Percentiles rank a stretch among this genome's conserved stretches.
Conservation (phyloP, 2,113 vertebrate genomes). For the Alaudala cheleensis region DNA sequence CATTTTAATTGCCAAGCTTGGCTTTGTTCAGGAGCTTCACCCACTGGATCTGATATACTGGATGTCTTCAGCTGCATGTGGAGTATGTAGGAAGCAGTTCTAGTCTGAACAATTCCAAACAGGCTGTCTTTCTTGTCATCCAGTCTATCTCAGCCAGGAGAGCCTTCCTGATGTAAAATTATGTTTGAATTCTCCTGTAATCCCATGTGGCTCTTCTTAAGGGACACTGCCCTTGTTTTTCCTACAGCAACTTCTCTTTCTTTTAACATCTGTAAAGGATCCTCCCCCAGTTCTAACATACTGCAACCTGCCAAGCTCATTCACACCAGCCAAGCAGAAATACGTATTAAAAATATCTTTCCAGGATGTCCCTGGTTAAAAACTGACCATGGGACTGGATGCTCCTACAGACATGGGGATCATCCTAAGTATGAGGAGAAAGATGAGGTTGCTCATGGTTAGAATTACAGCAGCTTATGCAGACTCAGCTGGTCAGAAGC, state of each 20-base stretch:
- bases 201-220: neutral
- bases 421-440: neutral
- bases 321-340: neutral
- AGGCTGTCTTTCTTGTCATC: neutral
- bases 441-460: neutral
- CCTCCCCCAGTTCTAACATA: neutral
- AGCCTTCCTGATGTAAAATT: neutral
- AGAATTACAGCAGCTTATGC: neutral
- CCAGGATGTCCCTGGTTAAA: neutral
- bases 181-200: neutral
- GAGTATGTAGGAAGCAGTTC: neutral
- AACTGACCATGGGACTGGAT: neutral
- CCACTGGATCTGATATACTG: neutral
- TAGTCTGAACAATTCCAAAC: neutral
- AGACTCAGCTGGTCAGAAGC: neutral
- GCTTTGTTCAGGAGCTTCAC: neutral
- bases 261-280: neutral
- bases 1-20: neutral
- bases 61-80: neutral
- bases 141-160: neutral
- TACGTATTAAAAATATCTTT: neutral
- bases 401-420: neutral
- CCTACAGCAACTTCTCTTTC: neutral
- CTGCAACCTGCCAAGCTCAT: neutral
- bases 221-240: neutral